Conservation (phyloP, 2,797 vertebrate genomes). For the Sebastes hopkinsi region DNA sequence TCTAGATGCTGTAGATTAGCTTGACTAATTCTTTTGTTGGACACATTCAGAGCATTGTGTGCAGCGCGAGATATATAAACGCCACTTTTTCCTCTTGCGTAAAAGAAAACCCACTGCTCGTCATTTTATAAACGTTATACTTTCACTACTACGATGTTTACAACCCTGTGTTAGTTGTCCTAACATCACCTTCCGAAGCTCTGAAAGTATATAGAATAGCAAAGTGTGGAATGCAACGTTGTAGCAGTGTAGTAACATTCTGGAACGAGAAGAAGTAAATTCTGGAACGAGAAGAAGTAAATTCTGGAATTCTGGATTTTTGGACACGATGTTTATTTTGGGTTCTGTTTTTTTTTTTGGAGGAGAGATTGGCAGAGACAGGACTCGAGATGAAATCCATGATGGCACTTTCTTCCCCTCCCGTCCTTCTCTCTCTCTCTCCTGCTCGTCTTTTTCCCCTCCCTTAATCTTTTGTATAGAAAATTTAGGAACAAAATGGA, state of each 20-base stretch:
- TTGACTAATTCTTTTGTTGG: slow-evolving; percentile 78
- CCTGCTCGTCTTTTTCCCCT: slow-evolving; percentile 77
- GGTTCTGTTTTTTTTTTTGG: background rate
- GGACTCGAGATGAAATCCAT: slow-evolving; percentile 83
- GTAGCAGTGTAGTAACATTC: background rate
- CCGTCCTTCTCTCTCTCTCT: slow-evolving; percentile 53
- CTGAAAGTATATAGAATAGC: slow-evolving; percentile 60
- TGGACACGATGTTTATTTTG: slow-evolving; percentile 41
- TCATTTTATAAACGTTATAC: background rate
- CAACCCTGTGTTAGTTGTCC: slow-evolving; percentile 72
- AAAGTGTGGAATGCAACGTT: slow-evolving; percentile 52
- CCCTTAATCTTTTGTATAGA: slow-evolving; percentile 87
- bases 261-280: background rate
- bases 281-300: slow-evolving; percentile 8
- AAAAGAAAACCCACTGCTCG: slow-evolving; percentile 7
- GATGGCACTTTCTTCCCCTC: slow-evolving; percentile 78
- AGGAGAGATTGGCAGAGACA: slow-evolving; percentile 70
- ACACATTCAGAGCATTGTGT: slow-evolving; percentile 48
- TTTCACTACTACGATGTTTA: slow-evolving; percentile 54
- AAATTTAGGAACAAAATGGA: slow-evolving; percentile 86
- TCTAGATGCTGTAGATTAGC: slow-evolving; percentile 64
- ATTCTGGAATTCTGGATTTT: too few species aligned
- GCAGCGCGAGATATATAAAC: slow-evolving; percentile 46
- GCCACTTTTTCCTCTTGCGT: slow-evolving; percentile 65
- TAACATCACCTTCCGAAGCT: slow-evolving; percentile 75